Evolutionary conservation across 2,797 vertebrate genomes (phyloP), one percentile per base, ranked within the genome.

Genomic region (Trematocara caparti): DNA sequence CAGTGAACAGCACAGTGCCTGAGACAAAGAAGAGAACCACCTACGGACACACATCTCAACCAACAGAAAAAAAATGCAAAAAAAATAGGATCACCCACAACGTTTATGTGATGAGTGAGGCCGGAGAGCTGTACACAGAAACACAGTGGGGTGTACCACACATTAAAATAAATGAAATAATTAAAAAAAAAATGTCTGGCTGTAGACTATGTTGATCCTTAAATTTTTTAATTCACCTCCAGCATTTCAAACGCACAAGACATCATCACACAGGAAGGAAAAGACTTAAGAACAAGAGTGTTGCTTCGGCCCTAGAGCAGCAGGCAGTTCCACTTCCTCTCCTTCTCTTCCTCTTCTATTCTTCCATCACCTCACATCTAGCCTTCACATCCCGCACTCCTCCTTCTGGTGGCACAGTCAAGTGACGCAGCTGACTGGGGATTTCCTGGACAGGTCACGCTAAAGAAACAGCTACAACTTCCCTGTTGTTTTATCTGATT

Each of bases 261-360:
- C 74, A 47, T 75, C 32, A 14, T 77, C 57, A 38, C 55, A 55
- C 24, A 36, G 3, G 11, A 30, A 34, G 11, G 7, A 17, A 7
- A 48, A 32, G 24, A 71, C 48, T 49, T 32, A 53, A 59, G 59
- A 50, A 36, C 30, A 47, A 69, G 27, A 45, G 10, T 57, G 74
- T 47, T n/a, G 24, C 21, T 76, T 66, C 73, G 27, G 34, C 62
- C 10, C 10, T 74, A 38, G 30, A 74, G 78, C 83, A 79, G 36
- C 79, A 73, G 32, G 53, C 76, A 88, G 83, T 92, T 92, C 62
- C 77, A 85, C 84, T 92, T 93, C 91, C 90, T 87, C 75, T 87
- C 71, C 6, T 38, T 38, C 34, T 83, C 86, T 90, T 93, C 91
- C 90, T 87, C 88, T 86, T 91, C 51, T 84, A 62, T 84, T 81